Evolutionary conservation across 2,113 vertebrate species (phyloP).

Genomic region (Zosterops borbonicus): DNA sequence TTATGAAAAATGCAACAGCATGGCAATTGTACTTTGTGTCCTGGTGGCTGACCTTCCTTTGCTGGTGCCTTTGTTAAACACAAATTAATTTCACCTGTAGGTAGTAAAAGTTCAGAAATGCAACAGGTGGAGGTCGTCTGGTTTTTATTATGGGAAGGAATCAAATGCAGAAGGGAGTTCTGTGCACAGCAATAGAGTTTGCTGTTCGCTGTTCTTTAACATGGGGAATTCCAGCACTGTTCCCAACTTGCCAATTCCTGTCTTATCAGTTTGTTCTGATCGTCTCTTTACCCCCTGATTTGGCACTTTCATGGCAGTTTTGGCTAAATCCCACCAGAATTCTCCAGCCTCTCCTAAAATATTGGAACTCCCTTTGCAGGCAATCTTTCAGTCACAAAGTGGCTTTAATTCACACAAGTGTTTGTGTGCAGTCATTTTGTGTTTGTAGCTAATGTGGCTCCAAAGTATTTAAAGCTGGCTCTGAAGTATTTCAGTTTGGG

Average conservation of each 20-base stretch:
- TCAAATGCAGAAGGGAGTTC: background rate
- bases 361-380: background rate
- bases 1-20: background rate
- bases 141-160: background rate
- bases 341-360: background rate
- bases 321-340: background rate
- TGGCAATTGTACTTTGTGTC: background rate
- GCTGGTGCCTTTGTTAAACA: background rate
- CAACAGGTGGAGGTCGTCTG: background rate
- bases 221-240: background rate
- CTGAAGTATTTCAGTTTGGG: background rate
- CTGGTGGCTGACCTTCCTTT: background rate
- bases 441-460: background rate
- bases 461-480: background rate
- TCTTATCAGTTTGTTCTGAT: background rate
- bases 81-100: background rate
- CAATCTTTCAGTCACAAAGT: background rate
- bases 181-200: background rate
- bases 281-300: background rate
- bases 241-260: accelerated
- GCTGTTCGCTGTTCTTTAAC: background rate
- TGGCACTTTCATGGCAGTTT: background rate
- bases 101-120: background rate
- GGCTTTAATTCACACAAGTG: background rate
- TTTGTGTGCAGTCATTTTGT: background rate